phyloP scores from a whole-genome alignment of 1,140 invertebrate species.

The Gonatopus flavifemur region DNA sequence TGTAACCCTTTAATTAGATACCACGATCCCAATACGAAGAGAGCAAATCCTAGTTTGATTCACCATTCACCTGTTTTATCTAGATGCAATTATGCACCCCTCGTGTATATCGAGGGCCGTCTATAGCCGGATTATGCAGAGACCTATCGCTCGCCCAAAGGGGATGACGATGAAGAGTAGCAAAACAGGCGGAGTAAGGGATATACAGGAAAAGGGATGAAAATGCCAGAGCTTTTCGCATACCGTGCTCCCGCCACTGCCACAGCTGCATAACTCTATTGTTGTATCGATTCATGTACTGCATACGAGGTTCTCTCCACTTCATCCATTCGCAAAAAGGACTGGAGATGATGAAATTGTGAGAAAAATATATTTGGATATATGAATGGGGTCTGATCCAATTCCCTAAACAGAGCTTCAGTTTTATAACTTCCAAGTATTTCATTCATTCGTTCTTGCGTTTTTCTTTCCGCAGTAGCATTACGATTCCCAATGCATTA shows the following conservation, averaged over 20 bases:
- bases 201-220: not conserved
- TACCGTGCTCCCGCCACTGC: slow-evolving; percentile 19
- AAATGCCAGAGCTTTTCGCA: slow-evolving; percentile 27
- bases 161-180: slow-evolving; percentile 1
- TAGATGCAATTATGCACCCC: slow-evolving; percentile 43
- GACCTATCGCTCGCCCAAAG: slow-evolving; percentile 20
- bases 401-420: no score
- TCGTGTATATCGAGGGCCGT: slow-evolving; percentile 27
- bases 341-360: no score
- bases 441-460: no score
- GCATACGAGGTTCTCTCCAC: slow-evolving; percentile 15
- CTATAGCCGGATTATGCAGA: slow-evolving; percentile 33
- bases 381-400: no score
- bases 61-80: slow-evolving; percentile 42
- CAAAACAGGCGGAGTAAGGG: not conserved
- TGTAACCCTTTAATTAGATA: slow-evolving; percentile 26
- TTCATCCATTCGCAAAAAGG: slow-evolving; percentile 17
- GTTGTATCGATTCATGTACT: slow-evolving; percentile 33
- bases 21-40: slow-evolving; percentile 25
- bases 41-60: slow-evolving; percentile 40
- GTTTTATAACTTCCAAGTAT: no score
- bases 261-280: slow-evolving; percentile 36
- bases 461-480: no score
- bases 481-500: no score
- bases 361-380: no score